A percentile compares a stretch with the other conserved stretches of the same genome.
phyloP scores from a whole-genome alignment of 2,888 invertebrate genomes.

The Limenitis arthemis region DNA sequence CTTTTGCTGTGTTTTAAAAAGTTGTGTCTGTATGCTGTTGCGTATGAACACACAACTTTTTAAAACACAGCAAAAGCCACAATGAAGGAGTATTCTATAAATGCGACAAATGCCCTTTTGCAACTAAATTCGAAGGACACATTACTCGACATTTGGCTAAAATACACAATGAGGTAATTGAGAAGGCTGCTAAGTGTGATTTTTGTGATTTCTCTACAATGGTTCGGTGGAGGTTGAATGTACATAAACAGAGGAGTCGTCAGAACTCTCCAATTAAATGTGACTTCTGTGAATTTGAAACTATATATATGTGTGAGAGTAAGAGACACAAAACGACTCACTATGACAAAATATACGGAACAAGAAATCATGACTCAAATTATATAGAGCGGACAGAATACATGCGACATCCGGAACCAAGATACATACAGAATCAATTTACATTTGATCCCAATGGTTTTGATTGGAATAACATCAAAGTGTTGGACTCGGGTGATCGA shows the following conservation, averaged over 20 bases:
- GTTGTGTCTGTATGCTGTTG: too few relatives aligned
- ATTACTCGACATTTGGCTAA: slow-evolving; percentile 47
- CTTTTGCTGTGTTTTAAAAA: too few relatives aligned
- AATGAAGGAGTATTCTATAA: slow-evolving; percentile 27
- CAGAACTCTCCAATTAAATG: slow-evolving; percentile 36
- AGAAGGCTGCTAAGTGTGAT: slow-evolving; percentile 41
- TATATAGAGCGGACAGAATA: slow-evolving; percentile 9
- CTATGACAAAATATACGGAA: slow-evolving; percentile 25
- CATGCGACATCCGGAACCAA: slow-evolving; percentile 40
- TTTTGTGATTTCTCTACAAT: slow-evolving; percentile 46
- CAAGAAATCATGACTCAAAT: not conserved
- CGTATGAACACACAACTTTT: slow-evolving; percentile 28
- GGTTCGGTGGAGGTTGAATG: slow-evolving; percentile 43
- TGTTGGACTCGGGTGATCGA: slow-evolving; percentile 36
- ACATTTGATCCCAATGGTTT: slow-evolving; percentile 37
- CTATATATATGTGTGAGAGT: slow-evolving; percentile 41
- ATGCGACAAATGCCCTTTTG: slow-evolving; percentile 49
- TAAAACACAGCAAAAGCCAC: slow-evolving; percentile 30
- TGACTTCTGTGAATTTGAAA: slow-evolving; percentile 38
- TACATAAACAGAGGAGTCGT: slow-evolving; percentile 41
- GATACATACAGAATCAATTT: slow-evolving; percentile 38
- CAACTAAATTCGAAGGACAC: slow-evolving; percentile 45
- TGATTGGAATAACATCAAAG: slow-evolving; percentile 46
- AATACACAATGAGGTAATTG: slow-evolving; percentile 44
- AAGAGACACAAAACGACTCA: slow-evolving; percentile 41